Percentiles rank a stretch among this genome's conserved stretches.
These are phyloP conservation scores for Chrysomallon squamiferum DNA, from an alignment of 1,140 invertebrate species.

Conservation along the genomic window DNA sequence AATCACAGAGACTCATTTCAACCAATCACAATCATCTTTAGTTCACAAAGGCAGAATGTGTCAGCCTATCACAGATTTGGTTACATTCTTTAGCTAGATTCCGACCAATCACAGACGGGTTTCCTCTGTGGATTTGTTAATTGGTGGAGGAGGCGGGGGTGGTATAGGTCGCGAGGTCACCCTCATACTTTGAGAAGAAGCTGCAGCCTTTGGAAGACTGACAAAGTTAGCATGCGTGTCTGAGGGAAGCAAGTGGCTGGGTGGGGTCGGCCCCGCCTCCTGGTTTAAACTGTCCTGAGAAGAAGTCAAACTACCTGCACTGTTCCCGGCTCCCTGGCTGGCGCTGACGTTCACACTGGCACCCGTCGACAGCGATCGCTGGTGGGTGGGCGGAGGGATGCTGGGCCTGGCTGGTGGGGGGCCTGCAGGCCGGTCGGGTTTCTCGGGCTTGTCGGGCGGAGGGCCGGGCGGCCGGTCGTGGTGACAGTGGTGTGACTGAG, in stretches of 20 bases:
- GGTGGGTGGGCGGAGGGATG: constrained; percentile 36
- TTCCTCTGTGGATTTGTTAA: constrained; percentile 27
- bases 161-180: constrained; percentile 28
- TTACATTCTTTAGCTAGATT: background rate
- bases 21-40: no score
- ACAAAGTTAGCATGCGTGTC: constrained; percentile 15
- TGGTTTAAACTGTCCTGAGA: constrained; percentile 19
- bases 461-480: constrained; percentile 23
- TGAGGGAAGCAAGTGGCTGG: constrained; percentile 14
- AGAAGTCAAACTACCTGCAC: constrained; percentile 31
- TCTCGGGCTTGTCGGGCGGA: constrained; percentile 18
- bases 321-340: background rate
- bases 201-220: constrained; percentile 9
- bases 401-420: constrained; percentile 28
- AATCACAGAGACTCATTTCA: no score
- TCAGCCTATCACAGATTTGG: no score
- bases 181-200: constrained; percentile 18
- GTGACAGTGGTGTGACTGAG: background rate
- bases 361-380: constrained; percentile 51
- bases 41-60: no score
- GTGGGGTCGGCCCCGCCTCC: background rate
- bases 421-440: constrained; percentile 20
- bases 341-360: constrained; percentile 22
- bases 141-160: constrained; percentile 38
- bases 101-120: constrained; percentile 30